phyloP scores from a whole-genome alignment of 2,888 invertebrate genomes.

The Erannis defoliaria region DNA sequence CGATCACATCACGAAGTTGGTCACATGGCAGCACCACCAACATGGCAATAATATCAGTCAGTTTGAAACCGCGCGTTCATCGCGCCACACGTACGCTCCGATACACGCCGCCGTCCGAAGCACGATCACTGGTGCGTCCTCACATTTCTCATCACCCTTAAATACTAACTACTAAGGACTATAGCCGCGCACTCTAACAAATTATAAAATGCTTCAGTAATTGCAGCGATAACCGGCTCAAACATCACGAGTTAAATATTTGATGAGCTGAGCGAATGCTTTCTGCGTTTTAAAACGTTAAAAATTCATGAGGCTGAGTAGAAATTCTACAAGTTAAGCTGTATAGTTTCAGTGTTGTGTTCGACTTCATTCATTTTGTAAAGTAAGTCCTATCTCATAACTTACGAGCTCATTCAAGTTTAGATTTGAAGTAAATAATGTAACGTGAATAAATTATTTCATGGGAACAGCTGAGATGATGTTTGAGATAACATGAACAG shows the following conservation, averaged over 20 bases:
- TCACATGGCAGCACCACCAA: conserved; percentile 81
- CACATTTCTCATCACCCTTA: conserved; percentile 35
- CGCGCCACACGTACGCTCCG: conserved; percentile 69
- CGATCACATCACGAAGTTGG: conserved; percentile 72
- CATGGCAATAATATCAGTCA: conserved; percentile 64
- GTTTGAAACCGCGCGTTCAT: conserved; percentile 72
- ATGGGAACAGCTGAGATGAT: conserved; percentile 28
- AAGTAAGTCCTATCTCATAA: neutral
- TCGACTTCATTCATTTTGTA: neutral
- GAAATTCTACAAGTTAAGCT: conserved; percentile 9
- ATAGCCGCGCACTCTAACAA: conserved; percentile 30
- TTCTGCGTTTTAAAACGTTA: conserved; percentile 49
- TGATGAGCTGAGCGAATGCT: conserved; percentile 53
- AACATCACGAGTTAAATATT: conserved; percentile 49
- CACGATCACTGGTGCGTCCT: conserved; percentile 69
- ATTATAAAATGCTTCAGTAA: conserved; percentile 40
- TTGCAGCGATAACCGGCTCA: conserved; percentile 37
- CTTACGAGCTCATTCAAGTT: conserved; percentile 8
- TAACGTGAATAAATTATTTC: conserved; percentile 12
- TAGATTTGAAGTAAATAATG: neutral
- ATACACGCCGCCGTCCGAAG: conserved; percentile 49
- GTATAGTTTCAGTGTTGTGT: conserved; percentile 23
- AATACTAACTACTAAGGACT: conserved; percentile 35
- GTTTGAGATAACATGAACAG: conserved; percentile 26
- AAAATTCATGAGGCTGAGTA: conserved; percentile 25